phyloP scores from a whole-genome alignment of 2,888 invertebrate genomes.

The Drosophila rubida region DNA sequence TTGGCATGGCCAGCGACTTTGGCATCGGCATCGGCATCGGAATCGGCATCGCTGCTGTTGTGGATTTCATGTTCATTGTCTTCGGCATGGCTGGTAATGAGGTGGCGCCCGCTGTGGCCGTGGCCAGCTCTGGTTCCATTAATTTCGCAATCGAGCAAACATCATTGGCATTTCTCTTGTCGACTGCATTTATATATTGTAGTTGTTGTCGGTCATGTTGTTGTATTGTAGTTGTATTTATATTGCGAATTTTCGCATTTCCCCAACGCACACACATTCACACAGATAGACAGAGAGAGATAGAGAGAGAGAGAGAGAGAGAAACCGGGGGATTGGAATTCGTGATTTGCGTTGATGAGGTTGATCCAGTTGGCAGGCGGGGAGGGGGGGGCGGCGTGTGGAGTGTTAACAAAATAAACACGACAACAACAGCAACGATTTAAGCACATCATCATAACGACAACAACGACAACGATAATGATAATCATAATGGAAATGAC shows the following conservation, averaged over 20 bases:
- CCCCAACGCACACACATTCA: conserved; percentile 21
- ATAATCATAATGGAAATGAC: conserved; percentile 24
- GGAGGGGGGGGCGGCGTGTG: neutral
- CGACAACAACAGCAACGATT: conserved; percentile 45
- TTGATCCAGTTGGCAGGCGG: conserved; percentile 16
- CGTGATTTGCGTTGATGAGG: conserved; percentile 32
- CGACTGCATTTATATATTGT: conserved; percentile 58
- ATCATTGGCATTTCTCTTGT: conserved; percentile 83
- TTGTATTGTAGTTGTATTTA: conserved; percentile 27
- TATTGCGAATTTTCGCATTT: conserved; percentile 25
- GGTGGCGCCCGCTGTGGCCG: conserved; percentile 22
- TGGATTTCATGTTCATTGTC: conserved; percentile 54
- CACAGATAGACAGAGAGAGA: neutral
- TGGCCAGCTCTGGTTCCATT: conserved; percentile 69
- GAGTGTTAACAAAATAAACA: conserved; percentile 60
- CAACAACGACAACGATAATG: conserved; percentile 17
- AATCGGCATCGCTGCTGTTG: conserved; percentile 30
- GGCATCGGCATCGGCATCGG: neutral
- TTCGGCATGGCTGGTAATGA: conserved; percentile 52
- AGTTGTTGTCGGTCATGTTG: conserved; percentile 31
- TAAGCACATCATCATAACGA: conserved; percentile 43
- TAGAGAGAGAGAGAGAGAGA: neutral
- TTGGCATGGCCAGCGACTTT: neutral
- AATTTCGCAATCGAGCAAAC: conserved; percentile 79
- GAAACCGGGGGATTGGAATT: conserved; percentile 15